These are phyloP conservation scores for Lacanobia oleracea DNA, from an alignment of 2,888 invertebrate genomes.

Conservation along the genomic window DNA sequence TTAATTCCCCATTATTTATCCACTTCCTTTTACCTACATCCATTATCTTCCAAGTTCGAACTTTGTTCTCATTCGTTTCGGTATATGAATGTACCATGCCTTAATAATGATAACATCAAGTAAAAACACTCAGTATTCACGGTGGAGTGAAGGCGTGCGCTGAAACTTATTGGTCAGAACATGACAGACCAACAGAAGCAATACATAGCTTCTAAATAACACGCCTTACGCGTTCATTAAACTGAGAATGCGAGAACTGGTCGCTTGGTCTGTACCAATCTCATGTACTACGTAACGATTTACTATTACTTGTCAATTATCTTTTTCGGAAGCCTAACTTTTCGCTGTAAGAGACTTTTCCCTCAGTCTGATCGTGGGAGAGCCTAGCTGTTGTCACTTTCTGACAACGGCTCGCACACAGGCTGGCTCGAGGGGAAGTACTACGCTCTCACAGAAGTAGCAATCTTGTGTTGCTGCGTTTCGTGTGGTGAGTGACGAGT, in stretches of 20 bases:
- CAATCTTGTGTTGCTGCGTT: constrained; percentile 5
- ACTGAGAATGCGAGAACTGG: constrained; percentile 21
- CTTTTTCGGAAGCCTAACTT: no score
- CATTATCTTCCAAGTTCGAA: background rate
- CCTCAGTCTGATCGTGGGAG: constrained; percentile 1
- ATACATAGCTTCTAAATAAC: background rate
- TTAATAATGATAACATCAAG: background rate
- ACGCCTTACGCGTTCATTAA: constrained; percentile 1
- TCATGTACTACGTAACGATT: background rate
- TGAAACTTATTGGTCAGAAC: background rate
- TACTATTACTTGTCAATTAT: no score
- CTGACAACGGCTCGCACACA: constrained; percentile 7
- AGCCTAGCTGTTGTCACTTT: constrained; percentile 8
- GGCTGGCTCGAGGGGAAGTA: constrained; percentile 42
- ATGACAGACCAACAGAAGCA: background rate
- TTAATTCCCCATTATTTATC: background rate
- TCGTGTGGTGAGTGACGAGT: constrained; percentile 34
- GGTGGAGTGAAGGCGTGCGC: constrained; percentile 2
- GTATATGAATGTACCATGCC: background rate
- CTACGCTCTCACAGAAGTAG: constrained; percentile 33
- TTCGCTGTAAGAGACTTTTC: no score
- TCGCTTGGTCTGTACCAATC: no score
- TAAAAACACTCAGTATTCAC: background rate
- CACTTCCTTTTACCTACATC: no score
- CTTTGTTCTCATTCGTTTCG: background rate